Evolutionary conservation across 2,797 vertebrate genomes (phyloP).

Genomic region (Pipistrellus pygmaeus): DNA sequence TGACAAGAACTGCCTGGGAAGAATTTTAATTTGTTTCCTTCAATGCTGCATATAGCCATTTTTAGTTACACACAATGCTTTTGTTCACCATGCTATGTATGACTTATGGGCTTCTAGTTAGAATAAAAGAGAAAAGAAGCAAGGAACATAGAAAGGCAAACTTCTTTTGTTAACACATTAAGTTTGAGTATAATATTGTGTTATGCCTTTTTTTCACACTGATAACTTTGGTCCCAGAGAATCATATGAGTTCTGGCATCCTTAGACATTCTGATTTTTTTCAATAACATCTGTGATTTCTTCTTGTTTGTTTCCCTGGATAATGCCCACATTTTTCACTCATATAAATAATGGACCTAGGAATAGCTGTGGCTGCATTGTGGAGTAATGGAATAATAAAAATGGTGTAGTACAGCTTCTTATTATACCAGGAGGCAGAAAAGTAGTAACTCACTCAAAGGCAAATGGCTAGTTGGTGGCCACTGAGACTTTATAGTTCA

Average conservation of each 20-base stretch:
- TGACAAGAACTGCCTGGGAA: not conserved
- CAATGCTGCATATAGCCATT: not conserved
- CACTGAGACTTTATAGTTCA: not conserved
- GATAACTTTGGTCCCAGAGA: not conserved
- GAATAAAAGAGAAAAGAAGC: not conserved
- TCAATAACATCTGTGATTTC: not conserved
- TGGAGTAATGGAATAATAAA: not conserved
- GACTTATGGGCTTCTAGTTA: not conserved
- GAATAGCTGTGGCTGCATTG: not conserved
- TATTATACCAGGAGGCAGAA: not conserved
- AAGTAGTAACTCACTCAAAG: not conserved
- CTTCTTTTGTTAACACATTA: not conserved
- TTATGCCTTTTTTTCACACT: not conserved
- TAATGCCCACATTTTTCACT: not conserved
- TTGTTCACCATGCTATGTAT: not conserved
- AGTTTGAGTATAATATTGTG: not conserved
- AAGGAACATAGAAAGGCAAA: not conserved
- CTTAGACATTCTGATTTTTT: constrained; percentile 9
- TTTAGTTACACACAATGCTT: not conserved
- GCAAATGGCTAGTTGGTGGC: not conserved
- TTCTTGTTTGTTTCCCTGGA: not conserved
- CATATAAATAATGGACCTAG: not conserved
- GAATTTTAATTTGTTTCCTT: not conserved
- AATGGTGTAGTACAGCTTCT: not conserved
- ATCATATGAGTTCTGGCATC: not conserved